Percentiles rank a stretch among this genome's conserved stretches.
Evolutionary conservation across 2,888 invertebrate species (phyloP).

Genomic region (Chrysopilus asiliformis): DNA sequence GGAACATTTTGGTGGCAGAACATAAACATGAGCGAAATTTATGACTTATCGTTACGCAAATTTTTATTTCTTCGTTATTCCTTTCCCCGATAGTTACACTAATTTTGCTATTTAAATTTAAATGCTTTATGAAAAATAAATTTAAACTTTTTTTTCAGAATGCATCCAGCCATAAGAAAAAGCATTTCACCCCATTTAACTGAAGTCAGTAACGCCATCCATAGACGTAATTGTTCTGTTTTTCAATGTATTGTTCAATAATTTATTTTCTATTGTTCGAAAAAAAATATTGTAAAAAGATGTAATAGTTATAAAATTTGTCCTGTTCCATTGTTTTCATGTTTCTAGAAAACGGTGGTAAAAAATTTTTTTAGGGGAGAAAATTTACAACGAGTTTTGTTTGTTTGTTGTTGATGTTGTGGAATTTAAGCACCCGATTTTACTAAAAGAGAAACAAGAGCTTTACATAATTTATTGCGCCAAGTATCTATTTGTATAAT

Average conservation of each 20-base stretch:
- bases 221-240: slow-evolving; percentile 51
- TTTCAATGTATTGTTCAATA: slow-evolving; percentile 40
- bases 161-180: slow-evolving; percentile 44
- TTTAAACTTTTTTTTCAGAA: slow-evolving; percentile 36
- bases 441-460: too few species aligned
- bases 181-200: slow-evolving; percentile 53
- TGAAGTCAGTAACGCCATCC: slow-evolving; percentile 61
- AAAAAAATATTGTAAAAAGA: too few species aligned
- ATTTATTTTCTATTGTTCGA: too few species aligned
- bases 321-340: too few species aligned
- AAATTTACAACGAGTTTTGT: too few species aligned
- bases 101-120: background rate
- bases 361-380: too few species aligned
- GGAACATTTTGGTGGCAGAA: background rate
- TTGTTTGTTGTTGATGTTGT: too few species aligned
- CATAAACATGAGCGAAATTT: background rate
- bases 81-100: background rate
- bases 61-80: background rate
- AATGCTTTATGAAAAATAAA: background rate
- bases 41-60: background rate
- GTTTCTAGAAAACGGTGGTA: too few species aligned
- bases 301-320: too few species aligned
- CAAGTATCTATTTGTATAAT: too few species aligned
- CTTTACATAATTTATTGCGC: too few species aligned
- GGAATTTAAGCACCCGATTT: too few species aligned